phyloP scores from a whole-genome alignment of 2,797 vertebrate species.

The Mycteria americana region DNA sequence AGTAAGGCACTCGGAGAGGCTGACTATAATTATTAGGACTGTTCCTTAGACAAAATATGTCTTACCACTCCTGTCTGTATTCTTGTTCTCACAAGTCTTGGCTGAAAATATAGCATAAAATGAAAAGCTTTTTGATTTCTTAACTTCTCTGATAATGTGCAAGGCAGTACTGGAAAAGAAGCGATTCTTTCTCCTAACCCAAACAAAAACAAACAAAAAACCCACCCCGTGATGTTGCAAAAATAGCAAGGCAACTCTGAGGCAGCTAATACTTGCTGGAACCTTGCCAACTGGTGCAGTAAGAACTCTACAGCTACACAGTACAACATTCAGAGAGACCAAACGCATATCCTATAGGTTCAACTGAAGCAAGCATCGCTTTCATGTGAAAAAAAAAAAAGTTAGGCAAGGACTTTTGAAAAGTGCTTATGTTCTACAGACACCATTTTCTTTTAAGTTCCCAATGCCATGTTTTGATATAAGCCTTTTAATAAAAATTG shows the following conservation, averaged over 20 bases:
- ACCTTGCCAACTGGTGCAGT: not conserved
- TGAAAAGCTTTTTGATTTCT: not conserved
- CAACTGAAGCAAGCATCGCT: not conserved
- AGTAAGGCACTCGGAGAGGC: not conserved
- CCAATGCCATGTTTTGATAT: not conserved
- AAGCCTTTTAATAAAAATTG: not conserved
- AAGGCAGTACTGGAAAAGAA: not conserved
- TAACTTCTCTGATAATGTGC: not conserved
- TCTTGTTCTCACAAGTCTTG: not conserved
- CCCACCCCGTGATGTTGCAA: not conserved
- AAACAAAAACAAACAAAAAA: not conserved
- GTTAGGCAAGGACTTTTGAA: not conserved
- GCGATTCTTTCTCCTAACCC: not conserved
- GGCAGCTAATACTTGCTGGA: not conserved
- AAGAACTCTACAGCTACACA: not conserved
- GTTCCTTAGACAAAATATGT: not conserved
- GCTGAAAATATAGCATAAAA: not conserved
- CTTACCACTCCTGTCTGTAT: not conserved
- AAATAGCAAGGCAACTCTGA: not conserved
- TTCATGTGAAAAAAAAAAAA: not conserved
- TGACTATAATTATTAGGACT: not conserved
- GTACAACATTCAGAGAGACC: not conserved
- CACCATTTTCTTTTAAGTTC: not conserved
- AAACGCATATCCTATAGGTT: not conserved
- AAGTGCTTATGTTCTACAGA: not conserved